A percentile compares a stretch with the other conserved stretches of the same genome.
phyloP scores from a whole-genome alignment of 2,797 vertebrate species.

The Oreortyx pictus region DNA sequence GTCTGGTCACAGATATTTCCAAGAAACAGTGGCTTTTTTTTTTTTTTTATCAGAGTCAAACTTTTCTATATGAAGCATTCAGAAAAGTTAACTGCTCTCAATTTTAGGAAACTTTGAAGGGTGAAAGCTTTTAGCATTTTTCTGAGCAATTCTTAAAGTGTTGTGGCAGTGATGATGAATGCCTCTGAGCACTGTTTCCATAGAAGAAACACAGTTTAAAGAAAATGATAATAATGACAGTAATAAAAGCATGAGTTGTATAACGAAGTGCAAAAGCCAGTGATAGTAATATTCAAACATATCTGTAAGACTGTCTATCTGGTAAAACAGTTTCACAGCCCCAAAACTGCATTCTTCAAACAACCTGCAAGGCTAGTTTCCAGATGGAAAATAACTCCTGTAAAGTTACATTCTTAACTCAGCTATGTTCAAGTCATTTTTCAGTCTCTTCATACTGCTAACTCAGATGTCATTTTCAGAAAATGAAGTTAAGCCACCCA shows the following conservation, averaged over 20 bases:
- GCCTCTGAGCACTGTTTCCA: background rate
- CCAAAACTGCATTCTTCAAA: background rate
- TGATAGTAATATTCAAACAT: background rate
- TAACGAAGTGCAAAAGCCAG: background rate
- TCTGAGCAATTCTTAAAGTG: background rate
- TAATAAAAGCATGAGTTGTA: background rate
- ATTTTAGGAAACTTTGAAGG: background rate
- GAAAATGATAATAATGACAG: background rate
- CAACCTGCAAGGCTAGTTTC: background rate
- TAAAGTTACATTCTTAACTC: background rate
- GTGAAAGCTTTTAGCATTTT: background rate
- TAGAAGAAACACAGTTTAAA: background rate
- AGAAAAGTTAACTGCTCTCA: background rate
- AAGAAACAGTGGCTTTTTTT: conserved; percentile 68
- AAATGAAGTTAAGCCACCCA: background rate
- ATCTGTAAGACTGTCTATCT: background rate
- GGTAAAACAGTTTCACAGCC: background rate
- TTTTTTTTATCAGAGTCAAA: conserved; percentile 62
- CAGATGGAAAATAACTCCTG: background rate
- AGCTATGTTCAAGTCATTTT: background rate
- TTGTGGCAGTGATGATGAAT: background rate
- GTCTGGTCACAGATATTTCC: conserved; percentile 67
- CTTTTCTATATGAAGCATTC: conserved; percentile 61
- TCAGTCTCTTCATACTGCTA: background rate
- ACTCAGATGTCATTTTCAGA: background rate